These are phyloP conservation scores for Congeria kusceri DNA, from an alignment of 2,888 invertebrate genomes.

Conservation along the genomic window DNA sequence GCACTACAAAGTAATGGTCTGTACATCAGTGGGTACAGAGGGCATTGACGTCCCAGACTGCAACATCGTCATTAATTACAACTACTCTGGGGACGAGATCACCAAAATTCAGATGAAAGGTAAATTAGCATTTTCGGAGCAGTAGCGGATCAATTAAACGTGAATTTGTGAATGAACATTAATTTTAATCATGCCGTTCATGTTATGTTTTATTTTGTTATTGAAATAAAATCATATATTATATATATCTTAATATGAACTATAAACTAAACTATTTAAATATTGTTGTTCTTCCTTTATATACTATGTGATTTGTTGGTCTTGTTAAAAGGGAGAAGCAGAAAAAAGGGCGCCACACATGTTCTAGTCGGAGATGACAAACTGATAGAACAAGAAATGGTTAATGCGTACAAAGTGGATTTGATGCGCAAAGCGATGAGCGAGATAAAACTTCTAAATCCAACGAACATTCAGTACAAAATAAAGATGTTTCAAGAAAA, in stretches of 20 bases:
- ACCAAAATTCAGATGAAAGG: slow-evolving; percentile 57
- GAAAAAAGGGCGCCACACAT: slow-evolving; percentile 13
- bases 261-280: background rate
- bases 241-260: too few species aligned
- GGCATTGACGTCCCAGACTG: slow-evolving; percentile 59
- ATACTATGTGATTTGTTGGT: background rate
- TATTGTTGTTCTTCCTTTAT: background rate
- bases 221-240: too few species aligned
- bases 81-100: slow-evolving; percentile 52
- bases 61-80: slow-evolving; percentile 53
- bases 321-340: slow-evolving; percentile 15
- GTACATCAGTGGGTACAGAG: slow-evolving; percentile 59
- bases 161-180: background rate
- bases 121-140: background rate
- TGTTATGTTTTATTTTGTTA: too few species aligned
- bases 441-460: background rate
- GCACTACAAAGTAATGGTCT: slow-evolving; percentile 45
- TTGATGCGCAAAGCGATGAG: slow-evolving; percentile 27
- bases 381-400: slow-evolving; percentile 2
- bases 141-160: background rate
- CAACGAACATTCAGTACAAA: background rate
- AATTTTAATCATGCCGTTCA: background rate
- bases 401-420: slow-evolving; percentile 14
- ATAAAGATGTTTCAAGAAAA: slow-evolving; percentile 10
- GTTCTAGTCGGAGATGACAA: slow-evolving; percentile 4